phyloP scores from a whole-genome alignment of 2,888 invertebrate species.

The Chalcis sispes region DNA sequence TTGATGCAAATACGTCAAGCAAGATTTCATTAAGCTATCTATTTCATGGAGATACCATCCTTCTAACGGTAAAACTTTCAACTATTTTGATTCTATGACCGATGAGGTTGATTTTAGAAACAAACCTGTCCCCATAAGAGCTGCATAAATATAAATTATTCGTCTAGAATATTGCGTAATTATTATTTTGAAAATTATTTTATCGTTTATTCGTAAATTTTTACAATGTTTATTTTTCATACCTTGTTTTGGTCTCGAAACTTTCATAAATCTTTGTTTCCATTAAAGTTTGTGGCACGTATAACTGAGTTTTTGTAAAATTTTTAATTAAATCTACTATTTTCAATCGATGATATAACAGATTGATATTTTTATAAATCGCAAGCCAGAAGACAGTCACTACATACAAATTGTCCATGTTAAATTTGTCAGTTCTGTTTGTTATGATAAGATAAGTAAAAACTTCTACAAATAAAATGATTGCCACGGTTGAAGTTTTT shows the following conservation, averaged over 20 bases:
- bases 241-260: conserved; percentile 29
- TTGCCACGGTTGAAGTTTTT: not conserved
- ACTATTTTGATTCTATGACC: conserved; percentile 24
- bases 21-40: conserved; percentile 15
- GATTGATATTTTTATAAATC: conserved; percentile 32
- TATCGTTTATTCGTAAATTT: not conserved
- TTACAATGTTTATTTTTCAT: not conserved
- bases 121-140: conserved; percentile 1
- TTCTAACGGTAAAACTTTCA: conserved; percentile 39
- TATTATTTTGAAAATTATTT: not conserved
- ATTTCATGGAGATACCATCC: conserved; percentile 35
- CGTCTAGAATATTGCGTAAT: too few species aligned
- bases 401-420: conserved; percentile 36
- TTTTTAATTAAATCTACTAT: conserved; percentile 21
- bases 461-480: conserved; percentile 21
- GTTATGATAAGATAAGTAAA: conserved; percentile 10
- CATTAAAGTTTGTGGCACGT: not conserved
- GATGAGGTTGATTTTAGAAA: conserved; percentile 16
- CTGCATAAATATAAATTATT: conserved; percentile 6
- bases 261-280: conserved; percentile 22
- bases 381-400: not conserved
- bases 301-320: conserved; percentile 16
- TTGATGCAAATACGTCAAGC: conserved; percentile 39
- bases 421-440: not conserved
- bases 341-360: conserved; percentile 10